Evolutionary conservation across 2,113 vertebrate genomes (phyloP), one percentile per base, ranked within the genome.

Genomic region (Orthonyx spaldingii): DNA sequence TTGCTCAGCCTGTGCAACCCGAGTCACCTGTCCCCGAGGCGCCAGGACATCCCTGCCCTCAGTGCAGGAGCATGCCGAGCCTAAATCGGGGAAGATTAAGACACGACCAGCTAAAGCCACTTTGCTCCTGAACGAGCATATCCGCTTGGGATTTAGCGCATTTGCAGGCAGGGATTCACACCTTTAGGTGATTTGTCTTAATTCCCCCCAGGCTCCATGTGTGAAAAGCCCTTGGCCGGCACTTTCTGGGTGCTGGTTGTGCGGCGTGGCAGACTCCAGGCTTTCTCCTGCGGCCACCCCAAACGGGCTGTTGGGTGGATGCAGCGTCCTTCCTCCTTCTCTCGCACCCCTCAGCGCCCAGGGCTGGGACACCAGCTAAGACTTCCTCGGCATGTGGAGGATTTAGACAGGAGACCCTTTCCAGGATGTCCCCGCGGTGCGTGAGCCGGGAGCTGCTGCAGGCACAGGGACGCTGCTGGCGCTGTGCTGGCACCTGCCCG

Each of bases 91-190:
- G 56, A 66, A 47, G 86, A 90, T 97, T 93, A 96, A 92, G 89
- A 35, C 37, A 28, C 4, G 2, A 41, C 30, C 24, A 44, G 72
- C 60, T 84, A 94, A 96, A 95, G 94, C 96, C 89, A 87, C 93
- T 95, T 94, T 92, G 77, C 86, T 93, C 65, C 93, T 19, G 72
- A 64, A 49, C 2, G 3, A 84, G 69, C 80, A 64, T 63, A 95
- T 95, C 95, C 68, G 84, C 64, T 86, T 52, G 96, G 94, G 94
- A 89, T 93, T 97, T 96, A 95, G 77, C 76, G 42, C 86, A 80
- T 95, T 95, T 93, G 65, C 84, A 41, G 88, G 80, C 91, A 56
- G 83, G 83, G 94, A 93, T 97, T 96, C 94, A 81, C 96, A 96
- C 96, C 94, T 93, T 81, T 78, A 81, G 93, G 84, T 89, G 94